Evolutionary conservation across 2,888 invertebrate genomes (phyloP).

Genomic region (Drosophila mayaguana): DNA sequence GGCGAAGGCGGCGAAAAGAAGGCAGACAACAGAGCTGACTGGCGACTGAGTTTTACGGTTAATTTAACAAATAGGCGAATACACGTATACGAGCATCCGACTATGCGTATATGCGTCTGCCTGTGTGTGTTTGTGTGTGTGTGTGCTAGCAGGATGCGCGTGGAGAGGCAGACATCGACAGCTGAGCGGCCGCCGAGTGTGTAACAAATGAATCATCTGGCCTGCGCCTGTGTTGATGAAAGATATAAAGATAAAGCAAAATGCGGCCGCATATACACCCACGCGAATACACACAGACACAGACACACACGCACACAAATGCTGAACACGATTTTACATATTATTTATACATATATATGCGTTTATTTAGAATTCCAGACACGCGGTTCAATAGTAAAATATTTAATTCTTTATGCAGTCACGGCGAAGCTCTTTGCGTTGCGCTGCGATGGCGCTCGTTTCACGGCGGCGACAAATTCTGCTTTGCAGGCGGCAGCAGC

Average conservation of each 20-base stretch:
- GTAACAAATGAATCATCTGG: conserved; percentile 60
- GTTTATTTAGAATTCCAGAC: conserved; percentile 67
- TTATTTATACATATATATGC: conserved; percentile 38
- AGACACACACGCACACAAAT: background rate
- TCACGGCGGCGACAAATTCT: conserved; percentile 55
- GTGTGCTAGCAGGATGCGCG: conserved; percentile 48
- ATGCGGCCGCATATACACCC: conserved; percentile 32
- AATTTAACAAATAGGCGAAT: conserved; percentile 69
- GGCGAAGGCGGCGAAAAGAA: conserved; percentile 35
- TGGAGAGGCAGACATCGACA: conserved; percentile 39
- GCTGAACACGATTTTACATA: conserved; percentile 32
- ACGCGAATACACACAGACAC: conserved; percentile 1
- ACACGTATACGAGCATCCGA: conserved; percentile 15
- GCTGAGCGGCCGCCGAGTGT: conserved; percentile 47
- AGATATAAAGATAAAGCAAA: conserved; percentile 57
- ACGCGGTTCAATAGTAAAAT: conserved; percentile 61
- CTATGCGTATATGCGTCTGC: background rate
- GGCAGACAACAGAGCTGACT: background rate
- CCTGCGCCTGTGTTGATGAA: conserved; percentile 48
- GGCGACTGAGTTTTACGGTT: conserved; percentile 48
- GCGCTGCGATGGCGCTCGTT: conserved; percentile 36
- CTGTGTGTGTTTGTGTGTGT: conserved; percentile 4
- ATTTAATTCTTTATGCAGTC: conserved; percentile 61
- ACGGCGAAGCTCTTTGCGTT: conserved; percentile 14
- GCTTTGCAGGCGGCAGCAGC: conserved; percentile 58